phyloP scores from a whole-genome alignment of 1,140 invertebrate species.

The Rhopalosiphum padi region DNA sequence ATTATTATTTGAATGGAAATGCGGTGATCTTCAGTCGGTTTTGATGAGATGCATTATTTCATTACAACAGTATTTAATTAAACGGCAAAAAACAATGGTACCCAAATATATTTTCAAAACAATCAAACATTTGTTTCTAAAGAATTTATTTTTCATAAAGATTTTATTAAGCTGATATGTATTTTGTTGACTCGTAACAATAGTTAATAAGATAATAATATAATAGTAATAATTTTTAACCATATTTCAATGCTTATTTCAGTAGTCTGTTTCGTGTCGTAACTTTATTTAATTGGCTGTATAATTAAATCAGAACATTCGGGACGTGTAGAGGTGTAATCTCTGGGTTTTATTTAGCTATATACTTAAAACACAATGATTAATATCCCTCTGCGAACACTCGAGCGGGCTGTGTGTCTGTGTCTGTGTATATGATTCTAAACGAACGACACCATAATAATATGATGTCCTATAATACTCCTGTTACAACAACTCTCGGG shows the following conservation, averaged over 20 bases:
- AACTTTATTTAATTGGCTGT: neutral
- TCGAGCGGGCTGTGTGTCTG: neutral
- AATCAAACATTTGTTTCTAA: neutral
- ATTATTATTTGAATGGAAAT: neutral
- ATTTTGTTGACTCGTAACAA: neutral
- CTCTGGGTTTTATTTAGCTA: neutral
- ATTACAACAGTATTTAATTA: neutral
- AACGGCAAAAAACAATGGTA: neutral
- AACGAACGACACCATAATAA: neutral
- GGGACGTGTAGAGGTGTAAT: neutral
- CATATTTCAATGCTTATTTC: neutral
- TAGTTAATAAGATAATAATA: neutral
- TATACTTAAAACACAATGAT: constrained; percentile 14
- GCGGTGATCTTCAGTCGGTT: neutral
- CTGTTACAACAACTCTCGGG: neutral
- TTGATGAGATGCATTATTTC: neutral
- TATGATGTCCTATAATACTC: neutral
- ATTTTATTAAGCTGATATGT: neutral
- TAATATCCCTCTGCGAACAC: neutral
- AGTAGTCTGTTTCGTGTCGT: constrained; percentile 19
- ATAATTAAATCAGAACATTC: neutral
- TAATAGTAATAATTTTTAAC: neutral
- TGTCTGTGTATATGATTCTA: neutral
- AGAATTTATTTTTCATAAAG: neutral
- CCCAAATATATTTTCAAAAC: neutral